A percentile compares a stretch with the other conserved stretches of the same genome.
Conservation (phyloP, 2,888 invertebrate species). For the Lasioglossum calceatum region DNA sequence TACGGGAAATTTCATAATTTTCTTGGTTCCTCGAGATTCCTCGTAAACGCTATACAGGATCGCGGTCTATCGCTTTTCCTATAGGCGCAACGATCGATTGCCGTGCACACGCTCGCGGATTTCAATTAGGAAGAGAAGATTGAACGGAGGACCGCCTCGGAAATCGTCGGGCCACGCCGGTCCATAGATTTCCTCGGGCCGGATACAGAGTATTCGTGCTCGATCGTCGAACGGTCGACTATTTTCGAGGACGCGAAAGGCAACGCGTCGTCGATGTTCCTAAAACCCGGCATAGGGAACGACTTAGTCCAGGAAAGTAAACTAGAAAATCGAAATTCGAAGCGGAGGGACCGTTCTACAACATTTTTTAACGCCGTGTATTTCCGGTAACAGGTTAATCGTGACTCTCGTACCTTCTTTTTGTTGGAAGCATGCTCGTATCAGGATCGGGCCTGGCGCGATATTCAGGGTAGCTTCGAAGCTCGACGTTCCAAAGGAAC, state of each 20-base stretch:
- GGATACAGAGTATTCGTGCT: conserved; percentile 64
- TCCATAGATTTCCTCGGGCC: conserved; percentile 9
- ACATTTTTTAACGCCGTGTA: not conserved
- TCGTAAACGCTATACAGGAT: not conserved
- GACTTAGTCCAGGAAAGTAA: not conserved
- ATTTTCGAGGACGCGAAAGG: not conserved
- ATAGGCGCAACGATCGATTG: not conserved
- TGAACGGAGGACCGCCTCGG: conserved; percentile 7
- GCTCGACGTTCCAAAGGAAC: not conserved
- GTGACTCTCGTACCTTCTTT: not conserved
- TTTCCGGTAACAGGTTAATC: not conserved
- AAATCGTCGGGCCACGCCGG: conserved; percentile 16
- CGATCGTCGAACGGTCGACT: conserved; percentile 17
- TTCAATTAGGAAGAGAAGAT: not conserved
- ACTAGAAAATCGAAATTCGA: not conserved
- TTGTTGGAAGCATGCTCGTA: conserved; percentile 1
- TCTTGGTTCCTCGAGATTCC: not conserved
- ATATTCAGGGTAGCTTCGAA: not conserved
- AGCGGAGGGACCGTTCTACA: not conserved
- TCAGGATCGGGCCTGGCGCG: too few relatives aligned
- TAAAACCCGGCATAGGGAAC: not conserved
- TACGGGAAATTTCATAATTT: not conserved
- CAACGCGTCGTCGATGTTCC: conserved; percentile 4
- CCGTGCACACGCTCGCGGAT: not conserved
- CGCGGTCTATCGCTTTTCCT: conserved; percentile 3